Evolutionary conservation across 2,888 invertebrate genomes (phyloP).

Genomic region (Cinara cedri): DNA sequence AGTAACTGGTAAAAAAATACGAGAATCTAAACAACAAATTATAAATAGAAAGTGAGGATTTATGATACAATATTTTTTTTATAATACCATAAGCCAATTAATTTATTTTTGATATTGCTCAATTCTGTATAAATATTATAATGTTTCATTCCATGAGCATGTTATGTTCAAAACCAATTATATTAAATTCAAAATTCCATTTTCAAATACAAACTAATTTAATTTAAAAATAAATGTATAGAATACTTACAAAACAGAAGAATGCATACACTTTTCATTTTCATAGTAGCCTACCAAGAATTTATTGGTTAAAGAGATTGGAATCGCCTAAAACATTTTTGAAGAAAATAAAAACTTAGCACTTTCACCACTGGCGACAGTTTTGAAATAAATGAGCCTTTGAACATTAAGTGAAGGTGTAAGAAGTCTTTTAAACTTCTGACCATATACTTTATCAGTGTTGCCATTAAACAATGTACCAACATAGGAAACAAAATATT

Average conservation of each 20-base stretch:
- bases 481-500: not conserved
- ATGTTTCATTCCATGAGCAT: no score
- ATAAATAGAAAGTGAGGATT: no score
- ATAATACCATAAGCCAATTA: no score
- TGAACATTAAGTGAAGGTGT: not conserved
- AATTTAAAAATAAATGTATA: not conserved
- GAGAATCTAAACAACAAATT: no score
- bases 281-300: not conserved
- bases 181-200: not conserved
- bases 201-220: not conserved
- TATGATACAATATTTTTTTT: no score
- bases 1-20: no score
- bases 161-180: no score
- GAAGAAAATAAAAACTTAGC: not conserved
- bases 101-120: no score
- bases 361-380: conserved; percentile 28
- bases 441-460: conserved; percentile 22
- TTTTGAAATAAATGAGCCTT: conserved; percentile 45
- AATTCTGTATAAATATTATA: no score
- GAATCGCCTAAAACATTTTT: conserved; percentile 21
- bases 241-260: conserved; percentile 51
- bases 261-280: conserved; percentile 40
- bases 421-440: not conserved
- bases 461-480: conserved; percentile 15
- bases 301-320: not conserved